These are phyloP conservation scores for Tetraodon nigroviridis DNA, from an alignment of 2,113 vertebrate species.

Conservation along the genomic window DNA sequence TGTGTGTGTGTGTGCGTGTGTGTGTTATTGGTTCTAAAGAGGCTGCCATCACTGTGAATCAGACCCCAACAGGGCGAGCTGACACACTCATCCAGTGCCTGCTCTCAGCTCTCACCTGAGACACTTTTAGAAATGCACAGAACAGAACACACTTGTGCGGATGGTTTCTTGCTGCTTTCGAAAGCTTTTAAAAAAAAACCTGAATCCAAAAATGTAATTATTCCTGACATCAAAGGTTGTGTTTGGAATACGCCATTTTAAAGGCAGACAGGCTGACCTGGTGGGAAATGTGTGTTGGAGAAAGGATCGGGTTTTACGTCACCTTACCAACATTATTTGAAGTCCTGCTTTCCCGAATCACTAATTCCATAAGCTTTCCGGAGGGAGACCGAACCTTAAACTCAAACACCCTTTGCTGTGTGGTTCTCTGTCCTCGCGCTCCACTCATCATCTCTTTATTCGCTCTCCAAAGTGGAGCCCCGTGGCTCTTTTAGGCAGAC, in stretches of 20 bases:
- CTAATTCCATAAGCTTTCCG: conserved; percentile 23
- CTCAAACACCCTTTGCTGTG: conserved; percentile 23
- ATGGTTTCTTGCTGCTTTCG: conserved; percentile 54
- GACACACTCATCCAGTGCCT: conserved; percentile 63
- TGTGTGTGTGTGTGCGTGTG: too few relatives aligned
- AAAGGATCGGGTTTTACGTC: conserved; percentile 3
- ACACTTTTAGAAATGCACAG: conserved; percentile 46
- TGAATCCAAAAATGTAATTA: conserved; percentile 42
- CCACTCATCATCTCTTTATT: conserved; percentile 9
- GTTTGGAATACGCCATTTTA: conserved; percentile 1
- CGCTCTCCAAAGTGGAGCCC: conserved; percentile 54
- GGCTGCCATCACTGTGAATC: conserved; percentile 68
- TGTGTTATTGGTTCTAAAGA: conserved; percentile 34
- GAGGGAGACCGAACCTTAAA: conserved; percentile 27
- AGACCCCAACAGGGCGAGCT: conserved; percentile 50
- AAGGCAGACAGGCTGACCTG: not conserved
- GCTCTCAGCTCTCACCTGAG: conserved; percentile 51
- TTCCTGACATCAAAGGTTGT: conserved; percentile 16
- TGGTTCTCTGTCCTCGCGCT: not conserved
- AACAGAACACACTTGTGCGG: conserved; percentile 41
- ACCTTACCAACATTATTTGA: conserved; percentile 26
- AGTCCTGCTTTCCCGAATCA: conserved; percentile 21
- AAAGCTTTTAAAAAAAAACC: conserved; percentile 15
- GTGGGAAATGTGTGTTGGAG: not conserved
- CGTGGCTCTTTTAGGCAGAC: conserved; percentile 7